phyloP scores from a whole-genome alignment of 1,140 invertebrate genomes.

The Calephelis virginiensis region DNA sequence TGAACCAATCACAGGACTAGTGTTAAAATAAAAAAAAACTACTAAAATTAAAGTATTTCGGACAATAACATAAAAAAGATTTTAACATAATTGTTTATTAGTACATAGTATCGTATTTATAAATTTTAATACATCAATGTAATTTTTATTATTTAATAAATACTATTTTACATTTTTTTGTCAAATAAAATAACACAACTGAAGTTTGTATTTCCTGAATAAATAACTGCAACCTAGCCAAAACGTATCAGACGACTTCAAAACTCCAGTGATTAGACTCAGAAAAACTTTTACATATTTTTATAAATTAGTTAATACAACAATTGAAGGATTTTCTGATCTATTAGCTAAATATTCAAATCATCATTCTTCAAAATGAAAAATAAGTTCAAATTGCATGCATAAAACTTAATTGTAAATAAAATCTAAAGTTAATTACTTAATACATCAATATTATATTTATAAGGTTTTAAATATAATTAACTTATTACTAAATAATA shows the following conservation, averaged over 20 bases:
- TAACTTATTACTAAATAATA: slow-evolving; percentile 19
- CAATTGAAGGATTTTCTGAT: too few species aligned
- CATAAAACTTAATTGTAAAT: slow-evolving; percentile 1
- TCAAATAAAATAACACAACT: slow-evolving; percentile 9
- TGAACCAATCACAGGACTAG: too few species aligned
- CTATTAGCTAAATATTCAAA: too few species aligned
- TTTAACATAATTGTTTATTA: neutral
- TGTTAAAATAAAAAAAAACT: too few species aligned
- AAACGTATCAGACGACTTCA: neutral
- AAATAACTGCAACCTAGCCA: slow-evolving; percentile 56
- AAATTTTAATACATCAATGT: slow-evolving; percentile 9
- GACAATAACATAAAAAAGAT: neutral
- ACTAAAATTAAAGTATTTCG: too few species aligned
- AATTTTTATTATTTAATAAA: slow-evolving; percentile 29
- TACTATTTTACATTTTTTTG: slow-evolving; percentile 34
- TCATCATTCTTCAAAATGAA: neutral
- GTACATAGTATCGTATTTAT: neutral
- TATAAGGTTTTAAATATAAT: slow-evolving; percentile 24
- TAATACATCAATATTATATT: slow-evolving; percentile 27
- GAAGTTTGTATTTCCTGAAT: slow-evolving; percentile 56
- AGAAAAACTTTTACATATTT: too few species aligned
- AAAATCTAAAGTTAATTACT: slow-evolving; percentile 2
- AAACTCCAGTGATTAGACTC: too few species aligned
- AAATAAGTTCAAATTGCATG: slow-evolving; percentile 25
- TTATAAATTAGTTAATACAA: too few species aligned